Evolutionary conservation across 2,797 vertebrate genomes (phyloP), one percentile per base, ranked within the genome.

Genomic region (Phataginus tricuspis): DNA sequence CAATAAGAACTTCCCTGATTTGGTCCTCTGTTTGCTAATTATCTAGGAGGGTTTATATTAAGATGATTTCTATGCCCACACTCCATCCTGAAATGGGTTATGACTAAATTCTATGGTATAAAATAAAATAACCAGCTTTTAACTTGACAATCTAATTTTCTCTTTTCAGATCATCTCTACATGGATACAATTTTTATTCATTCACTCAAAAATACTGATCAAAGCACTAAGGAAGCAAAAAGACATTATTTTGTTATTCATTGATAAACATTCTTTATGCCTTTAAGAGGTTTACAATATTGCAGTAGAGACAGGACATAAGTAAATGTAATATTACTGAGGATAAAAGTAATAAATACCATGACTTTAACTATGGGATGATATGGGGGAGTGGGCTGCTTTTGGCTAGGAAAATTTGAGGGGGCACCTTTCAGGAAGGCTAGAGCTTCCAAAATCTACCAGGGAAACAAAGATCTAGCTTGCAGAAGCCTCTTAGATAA

Each of bases 181-280:
- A 49, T 86, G 18, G 49, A 88, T 45, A 59, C 84, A 91, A 55
- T 95, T 90, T 29, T 78, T 86, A 51, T 83, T 77, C 61, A 37
- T 84, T 93, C 64, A 86, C 69, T 96, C 53, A 85, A 95, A 97
- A 84, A 80, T 37, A 71, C 21, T 53, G 71, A 39, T 59, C 49
- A 79, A 86, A 84, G 23, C 25, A 64, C 45, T 55, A 82, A 82
- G 23, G 37, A 51, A 90, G 8, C 18, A 85, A 90, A 93, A 87
- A 42, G 31, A 71, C 8, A 1, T 80, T 69, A 42, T n/a, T 89
- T 78, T 79, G 23, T 84, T 91, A 23, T 18, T 93, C 69, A 74
- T 0, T 93, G 49, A 87, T 64, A 86, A 97, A 85, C 42, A 61
- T 1, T 64, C 27, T 61, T 68, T 45, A 39, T 29, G 7, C 11